These are phyloP conservation scores for Hipposideros larvatus DNA, from an alignment of 2,797 vertebrate species.

Conservation along the genomic window DNA sequence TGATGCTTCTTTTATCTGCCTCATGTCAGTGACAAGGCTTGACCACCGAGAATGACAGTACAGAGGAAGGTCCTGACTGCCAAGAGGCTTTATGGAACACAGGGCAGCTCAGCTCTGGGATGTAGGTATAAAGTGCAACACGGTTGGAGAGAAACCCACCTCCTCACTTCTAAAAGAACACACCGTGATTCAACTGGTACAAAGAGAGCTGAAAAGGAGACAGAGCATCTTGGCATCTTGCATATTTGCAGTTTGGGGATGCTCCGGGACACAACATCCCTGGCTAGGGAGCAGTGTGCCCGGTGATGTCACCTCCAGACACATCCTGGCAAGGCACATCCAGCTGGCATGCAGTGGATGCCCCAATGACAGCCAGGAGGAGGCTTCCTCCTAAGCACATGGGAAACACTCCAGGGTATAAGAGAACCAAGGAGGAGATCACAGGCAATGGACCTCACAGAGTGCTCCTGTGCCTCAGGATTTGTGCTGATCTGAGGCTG, in stretches of 20 bases:
- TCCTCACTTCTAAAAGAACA: not conserved
- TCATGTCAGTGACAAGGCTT: not conserved
- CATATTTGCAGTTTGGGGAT: not conserved
- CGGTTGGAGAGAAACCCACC: not conserved
- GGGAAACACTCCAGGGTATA: not conserved
- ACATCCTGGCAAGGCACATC: not conserved
- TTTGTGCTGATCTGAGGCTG: not conserved
- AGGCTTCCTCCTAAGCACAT: not conserved
- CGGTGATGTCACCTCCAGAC: not conserved
- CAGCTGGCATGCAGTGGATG: fast-evolving
- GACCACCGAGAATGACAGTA: not conserved
- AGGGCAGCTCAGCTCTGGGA: not conserved
- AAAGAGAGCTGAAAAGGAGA: not conserved
- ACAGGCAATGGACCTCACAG: not conserved
- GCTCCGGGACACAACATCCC: too few relatives aligned
- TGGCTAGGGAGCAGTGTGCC: not conserved
- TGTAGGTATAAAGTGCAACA: not conserved
- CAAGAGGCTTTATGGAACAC: fast-evolving
- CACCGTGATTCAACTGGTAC: not conserved
- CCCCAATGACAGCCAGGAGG: not conserved
- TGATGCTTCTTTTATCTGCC: not conserved
- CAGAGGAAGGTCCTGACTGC: not conserved
- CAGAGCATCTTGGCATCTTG: not conserved
- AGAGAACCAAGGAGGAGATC: not conserved
- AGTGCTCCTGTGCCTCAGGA: too few relatives aligned